These are phyloP conservation scores for Conus betulinus DNA, from an alignment of 1,140 invertebrate species.

Conservation along the genomic window DNA sequence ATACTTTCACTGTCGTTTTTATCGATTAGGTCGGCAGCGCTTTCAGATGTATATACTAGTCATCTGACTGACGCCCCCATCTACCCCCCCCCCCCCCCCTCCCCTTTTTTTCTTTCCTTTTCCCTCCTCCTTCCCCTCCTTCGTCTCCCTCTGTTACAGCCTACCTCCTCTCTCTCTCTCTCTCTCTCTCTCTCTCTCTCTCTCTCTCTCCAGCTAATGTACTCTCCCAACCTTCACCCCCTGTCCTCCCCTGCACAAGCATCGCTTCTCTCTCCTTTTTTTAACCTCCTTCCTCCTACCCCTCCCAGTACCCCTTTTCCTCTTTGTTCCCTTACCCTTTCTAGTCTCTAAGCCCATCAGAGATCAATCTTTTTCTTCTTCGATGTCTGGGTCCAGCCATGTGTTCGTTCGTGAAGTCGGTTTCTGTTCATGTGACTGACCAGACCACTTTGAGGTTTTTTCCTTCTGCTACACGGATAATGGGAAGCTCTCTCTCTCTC, in stretches of 20 bases:
- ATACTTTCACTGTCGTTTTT: no score
- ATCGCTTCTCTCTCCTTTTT: not conserved
- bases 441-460: no score
- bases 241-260: not conserved
- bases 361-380: not conserved
- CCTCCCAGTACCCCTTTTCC: not conserved
- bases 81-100: not conserved
- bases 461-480: no score
- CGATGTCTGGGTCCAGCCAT: not conserved
- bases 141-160: not conserved
- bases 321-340: not conserved
- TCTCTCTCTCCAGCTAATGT: not conserved
- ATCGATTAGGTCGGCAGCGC: no score
- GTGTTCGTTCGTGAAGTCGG: no score
- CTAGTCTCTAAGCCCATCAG: no score
- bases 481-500: not conserved
- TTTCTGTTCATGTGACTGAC: no score
- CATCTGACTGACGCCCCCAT: no score
- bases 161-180: slow-evolving; percentile 15
- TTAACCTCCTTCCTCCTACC: not conserved
- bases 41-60: no score
- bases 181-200: not conserved
- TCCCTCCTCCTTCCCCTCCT: not conserved
- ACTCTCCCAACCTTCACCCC: no score
- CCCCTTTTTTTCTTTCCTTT: not conserved